Conservation (phyloP, 2,888 invertebrate genomes). For the Pilophorus perplexus region DNA sequence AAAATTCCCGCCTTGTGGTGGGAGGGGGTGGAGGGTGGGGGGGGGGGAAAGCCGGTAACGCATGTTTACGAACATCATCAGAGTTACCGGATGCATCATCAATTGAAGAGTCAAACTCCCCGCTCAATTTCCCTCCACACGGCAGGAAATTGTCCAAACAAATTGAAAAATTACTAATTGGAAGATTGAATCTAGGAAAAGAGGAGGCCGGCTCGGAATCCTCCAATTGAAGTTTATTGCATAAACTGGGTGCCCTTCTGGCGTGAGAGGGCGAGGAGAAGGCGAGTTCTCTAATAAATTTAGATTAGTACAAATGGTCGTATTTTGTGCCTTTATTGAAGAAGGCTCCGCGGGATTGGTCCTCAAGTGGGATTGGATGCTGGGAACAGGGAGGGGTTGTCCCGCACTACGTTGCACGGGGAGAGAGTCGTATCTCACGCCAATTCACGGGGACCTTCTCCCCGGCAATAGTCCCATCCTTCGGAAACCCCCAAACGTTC, state of each 20-base stretch:
- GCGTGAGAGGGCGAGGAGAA: constrained; percentile 20
- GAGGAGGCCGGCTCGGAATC: constrained; percentile 35
- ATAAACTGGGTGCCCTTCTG: constrained; percentile 45
- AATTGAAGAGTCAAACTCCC: constrained; percentile 36
- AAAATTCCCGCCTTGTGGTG: too few relatives aligned
- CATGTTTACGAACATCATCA: constrained; percentile 7
- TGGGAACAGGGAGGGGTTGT: constrained; percentile 5
- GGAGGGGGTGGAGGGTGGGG: not conserved
- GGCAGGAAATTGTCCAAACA: constrained; percentile 46
- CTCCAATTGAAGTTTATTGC: constrained; percentile 49
- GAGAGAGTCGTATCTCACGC: constrained; percentile 36
- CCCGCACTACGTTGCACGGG: not conserved
- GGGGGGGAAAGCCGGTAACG: not conserved
- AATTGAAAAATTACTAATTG: constrained; percentile 48
- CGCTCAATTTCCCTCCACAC: constrained; percentile 28
- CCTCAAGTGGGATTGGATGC: constrained; percentile 32
- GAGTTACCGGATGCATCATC: constrained; percentile 28
- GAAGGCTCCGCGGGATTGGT: constrained; percentile 32
- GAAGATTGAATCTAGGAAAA: constrained; percentile 47
- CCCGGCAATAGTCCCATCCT: constrained; percentile 26
- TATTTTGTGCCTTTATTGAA: constrained; percentile 46
- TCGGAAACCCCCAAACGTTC: constrained; percentile 24
- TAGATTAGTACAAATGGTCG: constrained; percentile 50
- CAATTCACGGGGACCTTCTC: too few relatives aligned
- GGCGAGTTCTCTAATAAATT: constrained; percentile 47